These are phyloP conservation scores for Danio kyathit DNA, from an alignment of 2,797 vertebrate genomes.

Conservation along the genomic window DNA sequence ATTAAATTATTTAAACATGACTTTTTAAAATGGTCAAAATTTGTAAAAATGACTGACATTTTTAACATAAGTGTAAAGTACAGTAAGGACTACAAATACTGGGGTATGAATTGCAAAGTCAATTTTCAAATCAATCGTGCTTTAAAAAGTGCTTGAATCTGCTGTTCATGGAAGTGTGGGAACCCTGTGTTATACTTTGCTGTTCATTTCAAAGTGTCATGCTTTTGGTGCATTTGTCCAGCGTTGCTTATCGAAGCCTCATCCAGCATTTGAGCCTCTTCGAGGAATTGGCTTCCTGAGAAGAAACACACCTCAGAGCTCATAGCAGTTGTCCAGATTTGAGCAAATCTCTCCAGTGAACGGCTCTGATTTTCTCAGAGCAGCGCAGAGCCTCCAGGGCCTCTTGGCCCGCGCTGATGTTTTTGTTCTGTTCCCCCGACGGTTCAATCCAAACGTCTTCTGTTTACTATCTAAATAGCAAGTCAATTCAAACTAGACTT, in stretches of 20 bases:
- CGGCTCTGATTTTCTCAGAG: slow-evolving; percentile 22
- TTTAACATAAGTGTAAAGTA: too few species aligned
- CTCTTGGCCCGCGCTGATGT: slow-evolving; percentile 39
- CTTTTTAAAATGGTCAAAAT: too few species aligned
- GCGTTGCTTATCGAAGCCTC: background rate
- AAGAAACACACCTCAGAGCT: slow-evolving; percentile 7
- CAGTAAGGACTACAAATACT: too few species aligned
- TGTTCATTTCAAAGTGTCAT: background rate
- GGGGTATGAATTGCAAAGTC: too few species aligned
- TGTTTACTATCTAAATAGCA: slow-evolving; percentile 63
- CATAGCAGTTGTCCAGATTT: background rate
- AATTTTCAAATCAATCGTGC: too few species aligned
- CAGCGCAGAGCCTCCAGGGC: slow-evolving; percentile 34
- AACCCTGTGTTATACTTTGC: too few species aligned
- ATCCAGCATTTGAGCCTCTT: slow-evolving; percentile 9
- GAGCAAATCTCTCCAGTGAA: slow-evolving; percentile 22
- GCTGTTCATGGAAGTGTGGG: too few species aligned
- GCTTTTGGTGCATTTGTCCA: background rate
- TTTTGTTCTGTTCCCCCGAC: slow-evolving; percentile 53
- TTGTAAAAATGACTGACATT: too few species aligned
- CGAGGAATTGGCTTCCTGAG: background rate
- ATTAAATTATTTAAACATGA: too few species aligned
- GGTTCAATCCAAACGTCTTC: slow-evolving; percentile 52
- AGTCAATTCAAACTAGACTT: slow-evolving; percentile 53
- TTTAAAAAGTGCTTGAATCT: too few species aligned